Conservation (phyloP, 2,888 invertebrate species). For the Zaprionus obscuricornis region DNA sequence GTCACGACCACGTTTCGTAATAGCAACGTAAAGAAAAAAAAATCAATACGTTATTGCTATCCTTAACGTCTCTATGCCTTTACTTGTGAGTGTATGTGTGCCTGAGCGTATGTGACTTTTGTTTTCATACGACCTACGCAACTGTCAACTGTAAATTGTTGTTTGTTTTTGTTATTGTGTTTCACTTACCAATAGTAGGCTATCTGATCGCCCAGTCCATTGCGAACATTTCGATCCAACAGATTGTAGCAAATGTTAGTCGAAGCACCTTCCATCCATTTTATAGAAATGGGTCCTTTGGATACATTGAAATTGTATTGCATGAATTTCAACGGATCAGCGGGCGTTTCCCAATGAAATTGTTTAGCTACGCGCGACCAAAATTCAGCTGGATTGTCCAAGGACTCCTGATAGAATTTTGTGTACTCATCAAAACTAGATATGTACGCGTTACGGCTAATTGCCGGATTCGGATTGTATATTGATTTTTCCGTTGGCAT, state of each 20-base stretch:
- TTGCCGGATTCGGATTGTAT: slow-evolving; percentile 85
- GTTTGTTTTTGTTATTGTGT: neutral
- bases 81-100: slow-evolving; percentile 16
- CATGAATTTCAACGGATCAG: slow-evolving; percentile 90
- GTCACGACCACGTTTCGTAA: slow-evolving; percentile 56
- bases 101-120: slow-evolving; percentile 45
- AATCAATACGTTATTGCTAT: slow-evolving; percentile 47
- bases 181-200: slow-evolving; percentile 96
- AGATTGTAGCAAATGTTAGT: slow-evolving; percentile 98
- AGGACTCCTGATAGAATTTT: slow-evolving; percentile 92
- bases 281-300: slow-evolving; percentile 94
- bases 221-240: slow-evolving; percentile 94
- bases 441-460: slow-evolving; percentile 87
- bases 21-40: slow-evolving; percentile 27
- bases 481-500: slow-evolving; percentile 86
- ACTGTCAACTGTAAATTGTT: slow-evolving; percentile 8
- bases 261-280: slow-evolving; percentile 97
- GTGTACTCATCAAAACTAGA: slow-evolving; percentile 90
- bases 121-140: slow-evolving; percentile 57
- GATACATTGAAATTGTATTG: slow-evolving; percentile 95
- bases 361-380: slow-evolving; percentile 97
- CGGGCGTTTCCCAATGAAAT: slow-evolving; percentile 95
- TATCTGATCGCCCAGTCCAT: slow-evolving; percentile 94
- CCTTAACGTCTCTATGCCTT: slow-evolving; percentile 23
- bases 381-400: slow-evolving; percentile 94